Evolutionary conservation across 1,140 invertebrate species (phyloP).

Genomic region (Delia radicum): DNA sequence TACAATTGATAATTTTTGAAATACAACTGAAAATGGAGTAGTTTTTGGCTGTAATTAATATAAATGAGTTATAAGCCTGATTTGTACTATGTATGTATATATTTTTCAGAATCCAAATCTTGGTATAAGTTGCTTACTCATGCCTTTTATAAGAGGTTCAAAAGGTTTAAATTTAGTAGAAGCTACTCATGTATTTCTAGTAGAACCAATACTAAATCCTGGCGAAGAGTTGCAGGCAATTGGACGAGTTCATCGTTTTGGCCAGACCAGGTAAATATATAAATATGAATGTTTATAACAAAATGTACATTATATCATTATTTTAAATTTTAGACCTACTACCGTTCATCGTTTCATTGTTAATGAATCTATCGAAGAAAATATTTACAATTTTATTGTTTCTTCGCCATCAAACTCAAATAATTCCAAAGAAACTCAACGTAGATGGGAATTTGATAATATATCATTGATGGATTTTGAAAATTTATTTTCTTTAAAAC

Average conservation of each 20-base stretch:
- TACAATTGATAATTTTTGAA: too few relatives aligned
- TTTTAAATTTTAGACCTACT: slow-evolving; percentile 56
- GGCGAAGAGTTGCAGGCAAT: slow-evolving; percentile 77
- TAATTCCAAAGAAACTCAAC: slow-evolving; percentile 35
- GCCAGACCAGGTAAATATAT: slow-evolving; percentile 66
- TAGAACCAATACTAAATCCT: slow-evolving; percentile 75
- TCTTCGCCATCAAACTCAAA: not conserved
- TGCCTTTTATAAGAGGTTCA: slow-evolving; percentile 68
- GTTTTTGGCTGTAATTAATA: too few relatives aligned
- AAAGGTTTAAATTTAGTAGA: slow-evolving; percentile 81
- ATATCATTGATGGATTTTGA: slow-evolving; percentile 42
- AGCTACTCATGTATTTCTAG: slow-evolving; percentile 75
- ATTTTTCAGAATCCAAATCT: slow-evolving; percentile 48
- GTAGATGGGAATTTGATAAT: slow-evolving; percentile 47
- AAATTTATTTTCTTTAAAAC: slow-evolving; percentile 38
- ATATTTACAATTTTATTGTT: slow-evolving; percentile 58
- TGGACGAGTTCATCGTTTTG: slow-evolving; percentile 76
- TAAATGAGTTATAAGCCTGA: too few relatives aligned
- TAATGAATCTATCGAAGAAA: slow-evolving; percentile 70
- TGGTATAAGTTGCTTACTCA: slow-evolving; percentile 65
- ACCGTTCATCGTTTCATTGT: slow-evolving; percentile 71
- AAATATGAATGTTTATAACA: not conserved
- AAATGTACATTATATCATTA: not conserved
- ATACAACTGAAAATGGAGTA: too few relatives aligned
- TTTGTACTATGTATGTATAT: not conserved